Conservation (phyloP, 2,797 vertebrate genomes). For the Danio tinwini region DNA sequence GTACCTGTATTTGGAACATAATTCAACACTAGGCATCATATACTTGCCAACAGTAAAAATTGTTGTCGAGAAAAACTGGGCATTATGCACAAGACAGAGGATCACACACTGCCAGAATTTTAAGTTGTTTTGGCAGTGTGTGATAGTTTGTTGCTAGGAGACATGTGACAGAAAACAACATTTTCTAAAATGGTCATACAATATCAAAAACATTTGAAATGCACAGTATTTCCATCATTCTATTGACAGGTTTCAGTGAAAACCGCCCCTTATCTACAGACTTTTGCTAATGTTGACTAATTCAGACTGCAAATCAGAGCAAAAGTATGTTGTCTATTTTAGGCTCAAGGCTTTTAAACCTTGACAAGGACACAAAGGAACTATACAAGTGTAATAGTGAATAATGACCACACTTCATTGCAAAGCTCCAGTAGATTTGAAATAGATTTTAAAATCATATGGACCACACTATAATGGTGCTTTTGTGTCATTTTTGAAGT, state of each 20-base stretch:
- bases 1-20: background rate
- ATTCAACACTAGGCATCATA: background rate
- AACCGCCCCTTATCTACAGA: no score
- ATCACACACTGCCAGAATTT: background rate
- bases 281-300: background rate
- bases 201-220: background rate
- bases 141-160: background rate
- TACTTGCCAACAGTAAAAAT: background rate
- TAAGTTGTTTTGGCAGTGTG: background rate
- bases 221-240: no score
- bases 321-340: background rate
- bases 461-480: background rate
- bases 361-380: background rate
- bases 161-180: background rate
- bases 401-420: slow-evolving; percentile 1
- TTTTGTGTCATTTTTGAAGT: slow-evolving; percentile 12
- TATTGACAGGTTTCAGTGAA: background rate
- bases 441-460: background rate
- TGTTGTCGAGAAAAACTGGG: background rate
- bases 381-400: background rate
- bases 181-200: background rate
- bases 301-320: background rate
- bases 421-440: background rate
- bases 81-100: background rate
- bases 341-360: background rate